Base-by-base conservation (phyloP, 1,140 invertebrate genomes). In the Danaus plexippus region DNA sequence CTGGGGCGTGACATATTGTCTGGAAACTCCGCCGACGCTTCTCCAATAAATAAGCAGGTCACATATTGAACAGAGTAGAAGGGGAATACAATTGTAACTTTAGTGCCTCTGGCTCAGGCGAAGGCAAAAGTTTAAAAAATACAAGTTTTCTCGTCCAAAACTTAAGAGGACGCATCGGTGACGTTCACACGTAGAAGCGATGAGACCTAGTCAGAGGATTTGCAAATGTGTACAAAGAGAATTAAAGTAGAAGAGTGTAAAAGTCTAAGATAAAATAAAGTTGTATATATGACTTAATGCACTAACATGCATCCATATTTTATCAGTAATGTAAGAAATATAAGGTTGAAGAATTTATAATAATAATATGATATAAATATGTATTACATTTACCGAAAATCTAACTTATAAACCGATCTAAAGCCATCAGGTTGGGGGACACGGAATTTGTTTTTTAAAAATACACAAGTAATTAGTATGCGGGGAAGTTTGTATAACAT, bases 31-130 rank as follows among this genome's bases (percentile, higher is more conserved):
- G 62, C 72, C 80, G 74, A 76, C 79, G 80, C 79, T 66, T 85
- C 77, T 78, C 80, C 77, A 79, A 87, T 87, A 87, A 85, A 85
- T 87, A 87, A 87, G 72, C 84, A 82, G 80, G 80, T 87, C 81
- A 87, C 84, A 87, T 87, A 87, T 87, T 87, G 84, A 84, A 87
- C 71, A 79, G 75, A 81, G 81, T 60, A 59, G 62, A 77, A 80
- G 80, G 77, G 73, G 80, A 82, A 85, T 75, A 87, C 84, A 87
- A 87, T 87, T 84, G 84, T 85, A 87, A 87, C 79, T 87, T 87
- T 85, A 71, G 67, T 75, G 68, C 72, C 71, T 63, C 74, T 73
- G 66, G 69, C 74, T 77, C 79, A 82, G 74, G 73, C 68, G 73
- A 70, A 78, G 76, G 76, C 78, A 77, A 73, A 85, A 87, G 77